Base-by-base conservation (phyloP, 2,888 invertebrate genomes). In the Drosophila nr. perissopoda region DNA sequence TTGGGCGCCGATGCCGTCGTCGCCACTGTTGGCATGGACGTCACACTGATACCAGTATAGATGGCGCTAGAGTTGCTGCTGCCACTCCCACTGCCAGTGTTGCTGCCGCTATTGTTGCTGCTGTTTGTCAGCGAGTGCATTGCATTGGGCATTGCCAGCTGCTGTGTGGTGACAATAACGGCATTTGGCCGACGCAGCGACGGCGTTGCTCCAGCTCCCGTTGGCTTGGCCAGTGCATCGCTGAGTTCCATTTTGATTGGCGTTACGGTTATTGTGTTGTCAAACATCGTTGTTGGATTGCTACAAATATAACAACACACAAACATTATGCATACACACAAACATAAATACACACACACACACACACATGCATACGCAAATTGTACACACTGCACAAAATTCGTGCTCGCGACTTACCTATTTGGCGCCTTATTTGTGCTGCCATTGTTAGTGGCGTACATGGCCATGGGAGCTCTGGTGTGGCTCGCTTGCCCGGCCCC, bases 401-500 rank as follows among this genome's bases (percentile, higher is more conserved):
- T 49, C 18, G 45, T 38, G 63, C 42, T 52, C 33, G n/a, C 58
- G 59, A 76, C 76, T 76, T 45, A 87, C 86, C 87, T 89, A 76
- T 84, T 87, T 87, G 87, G 80, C 88, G 88, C 88, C 86, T 87
- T 89, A 85, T 83, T 89, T 65, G 85, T 79, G 72, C 66, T 81
- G 67, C 79, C 87, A 85, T 89, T 87, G 52, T 87, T 87, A 42
- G 87, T 87, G 68, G 89, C 87, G 86, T 89, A 87, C 87, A 87
- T 87, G 78, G 78, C 87, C 88, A 64, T 69, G 56, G 42, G 73
- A 65, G 65, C 58, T 61, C 38, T 42, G 57, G 33, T 61, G 61
- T 34, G 62, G 60, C 66, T 33, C 36, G 67, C 58, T 57, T 36
- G 45, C 56, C 58, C 59, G 72, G 49, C 67, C 61, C 62, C 73